A percentile compares a stretch with the other conserved stretches of the same genome.
These are phyloP conservation scores for Trogon surrucura DNA, from an alignment of 2,113 vertebrate species.

Conservation along the genomic window DNA sequence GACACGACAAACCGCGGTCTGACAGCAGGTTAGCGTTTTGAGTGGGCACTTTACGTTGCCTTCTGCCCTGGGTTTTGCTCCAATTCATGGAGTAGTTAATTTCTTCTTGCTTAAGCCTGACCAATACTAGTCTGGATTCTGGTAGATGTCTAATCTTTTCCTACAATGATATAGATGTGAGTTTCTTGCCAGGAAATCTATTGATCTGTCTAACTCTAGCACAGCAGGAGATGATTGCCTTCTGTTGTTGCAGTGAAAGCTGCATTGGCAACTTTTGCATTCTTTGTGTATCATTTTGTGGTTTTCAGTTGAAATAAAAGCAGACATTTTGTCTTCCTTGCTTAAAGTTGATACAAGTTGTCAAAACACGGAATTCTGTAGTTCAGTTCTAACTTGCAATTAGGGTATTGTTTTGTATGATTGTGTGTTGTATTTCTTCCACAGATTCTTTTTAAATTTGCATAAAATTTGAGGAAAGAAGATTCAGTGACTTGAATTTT, in stretches of 20 bases:
- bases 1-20: background rate
- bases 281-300: background rate
- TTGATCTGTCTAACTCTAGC: background rate
- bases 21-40: background rate
- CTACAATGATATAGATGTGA: background rate
- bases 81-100: background rate
- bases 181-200: background rate
- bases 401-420: background rate
- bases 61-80: background rate
- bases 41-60: background rate
- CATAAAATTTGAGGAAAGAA: background rate
- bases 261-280: background rate
- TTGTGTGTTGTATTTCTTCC: background rate
- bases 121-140: background rate
- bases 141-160: background rate
- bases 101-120: background rate
- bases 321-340: background rate
- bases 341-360: background rate
- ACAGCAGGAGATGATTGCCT: background rate
- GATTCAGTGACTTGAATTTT: background rate
- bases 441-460: background rate
- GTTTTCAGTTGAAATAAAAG: background rate
- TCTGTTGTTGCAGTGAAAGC: background rate
- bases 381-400: background rate
- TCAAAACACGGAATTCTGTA: background rate